Conservation (phyloP, 2,797 vertebrate genomes). For the Graptemys geographica region DNA sequence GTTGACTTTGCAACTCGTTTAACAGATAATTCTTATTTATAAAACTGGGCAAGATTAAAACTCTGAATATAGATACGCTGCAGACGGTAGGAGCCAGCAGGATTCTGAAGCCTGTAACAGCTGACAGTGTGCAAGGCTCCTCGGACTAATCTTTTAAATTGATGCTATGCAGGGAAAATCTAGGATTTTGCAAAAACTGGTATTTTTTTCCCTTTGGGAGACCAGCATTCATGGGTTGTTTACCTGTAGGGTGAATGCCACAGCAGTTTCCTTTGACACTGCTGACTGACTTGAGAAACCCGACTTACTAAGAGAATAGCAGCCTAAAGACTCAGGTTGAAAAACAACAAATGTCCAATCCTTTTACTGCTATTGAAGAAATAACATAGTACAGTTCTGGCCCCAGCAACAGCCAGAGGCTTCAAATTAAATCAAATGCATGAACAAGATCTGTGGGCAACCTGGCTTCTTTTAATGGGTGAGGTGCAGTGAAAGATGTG, state of each 20-base stretch:
- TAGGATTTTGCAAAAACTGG: neutral
- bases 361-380: neutral
- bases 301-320: rapidly evolving
- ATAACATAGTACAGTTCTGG: neutral
- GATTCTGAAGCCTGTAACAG: neutral
- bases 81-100: neutral
- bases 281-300: neutral
- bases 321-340: neutral
- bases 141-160: neutral
- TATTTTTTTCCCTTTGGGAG: neutral
- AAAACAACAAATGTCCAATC: neutral
- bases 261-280: neutral
- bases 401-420: neutral
- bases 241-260: rapidly evolving
- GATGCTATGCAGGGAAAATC: neutral
- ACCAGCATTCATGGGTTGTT: neutral
- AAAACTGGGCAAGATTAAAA: neutral
- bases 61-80: neutral
- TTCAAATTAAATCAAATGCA: neutral
- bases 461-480: neutral
- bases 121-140: neutral
- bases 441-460: neutral
- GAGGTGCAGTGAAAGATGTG: neutral
- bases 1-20: neutral
- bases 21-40: neutral